These are phyloP conservation scores for Hybognathus amarus DNA, from an alignment of 2,797 vertebrate genomes.

Conservation along the genomic window DNA sequence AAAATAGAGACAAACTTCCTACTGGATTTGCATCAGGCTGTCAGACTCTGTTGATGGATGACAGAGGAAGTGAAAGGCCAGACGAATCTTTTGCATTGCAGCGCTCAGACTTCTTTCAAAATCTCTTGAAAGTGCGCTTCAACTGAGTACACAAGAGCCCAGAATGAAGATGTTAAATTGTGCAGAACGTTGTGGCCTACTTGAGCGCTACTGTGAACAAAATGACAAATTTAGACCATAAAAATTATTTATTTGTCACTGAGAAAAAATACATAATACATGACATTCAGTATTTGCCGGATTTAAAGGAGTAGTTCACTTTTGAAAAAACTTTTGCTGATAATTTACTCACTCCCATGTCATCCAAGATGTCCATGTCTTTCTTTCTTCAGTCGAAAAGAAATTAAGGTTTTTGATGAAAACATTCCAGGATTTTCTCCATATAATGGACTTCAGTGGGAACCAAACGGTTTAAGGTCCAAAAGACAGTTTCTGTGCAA, in stretches of 20 bases:
- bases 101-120: conserved; percentile 22
- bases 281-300: background rate
- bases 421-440: no score
- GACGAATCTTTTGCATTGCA: conserved; percentile 29
- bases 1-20: conserved; percentile 33
- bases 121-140: conserved; percentile 19
- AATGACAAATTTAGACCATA: conserved; percentile 12
- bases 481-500: no score
- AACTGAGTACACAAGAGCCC: conserved; percentile 18
- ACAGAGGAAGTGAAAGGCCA: conserved; percentile 33
- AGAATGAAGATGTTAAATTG: conserved; percentile 21
- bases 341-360: no score
- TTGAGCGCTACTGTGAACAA: background rate
- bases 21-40: conserved; percentile 34
- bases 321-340: no score
- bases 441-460: no score
- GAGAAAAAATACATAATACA: background rate
- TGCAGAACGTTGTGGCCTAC: conserved; percentile 13
- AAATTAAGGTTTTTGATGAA: no score
- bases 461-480: no score
- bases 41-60: conserved; percentile 23
- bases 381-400: no score
- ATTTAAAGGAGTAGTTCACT: no score
- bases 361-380: no score
- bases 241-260: conserved; percentile 2